A percentile compares a stretch with the other conserved stretches of the same genome.
These are phyloP conservation scores for Chionoecetes opilio DNA, from an alignment of 1,140 invertebrate genomes.

Conservation along the genomic window DNA sequence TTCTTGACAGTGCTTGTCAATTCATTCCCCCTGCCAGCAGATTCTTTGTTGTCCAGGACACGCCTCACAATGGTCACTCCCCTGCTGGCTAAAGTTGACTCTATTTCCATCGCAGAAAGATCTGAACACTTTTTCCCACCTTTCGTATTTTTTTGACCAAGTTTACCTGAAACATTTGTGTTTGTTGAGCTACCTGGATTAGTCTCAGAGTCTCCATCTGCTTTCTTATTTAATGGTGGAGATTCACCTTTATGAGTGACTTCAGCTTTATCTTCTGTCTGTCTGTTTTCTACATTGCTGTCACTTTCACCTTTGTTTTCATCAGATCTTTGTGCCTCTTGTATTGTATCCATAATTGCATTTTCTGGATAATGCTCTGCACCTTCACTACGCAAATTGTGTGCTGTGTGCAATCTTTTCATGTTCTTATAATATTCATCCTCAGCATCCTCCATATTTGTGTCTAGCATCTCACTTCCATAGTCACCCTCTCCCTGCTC, in stretches of 20 bases:
- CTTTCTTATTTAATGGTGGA: neutral
- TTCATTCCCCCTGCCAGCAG: neutral
- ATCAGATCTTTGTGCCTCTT: neutral
- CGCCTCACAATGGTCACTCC: conserved; percentile 74
- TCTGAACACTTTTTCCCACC: conserved; percentile 30
- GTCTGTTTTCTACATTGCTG: neutral
- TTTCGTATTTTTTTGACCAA: conserved; percentile 1
- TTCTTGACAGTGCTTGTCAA: neutral
- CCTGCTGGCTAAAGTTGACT: conserved; percentile 69
- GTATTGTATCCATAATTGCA: neutral
- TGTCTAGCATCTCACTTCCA: neutral
- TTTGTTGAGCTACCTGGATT: neutral
- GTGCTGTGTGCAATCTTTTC: neutral
- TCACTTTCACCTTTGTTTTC: neutral
- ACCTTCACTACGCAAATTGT: neutral
- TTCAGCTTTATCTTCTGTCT: neutral
- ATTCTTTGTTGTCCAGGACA: conserved; percentile 63
- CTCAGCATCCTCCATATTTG: neutral
- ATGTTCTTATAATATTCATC: neutral
- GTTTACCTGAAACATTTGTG: neutral
- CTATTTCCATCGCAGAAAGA: conserved; percentile 70
- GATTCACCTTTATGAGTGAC: neutral
- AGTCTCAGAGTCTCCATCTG: neutral
- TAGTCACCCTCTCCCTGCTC: neutral
- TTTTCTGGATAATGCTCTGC: neutral